Evolutionary conservation across 2,797 vertebrate species (phyloP), one percentile per base, ranked within the genome.

Genomic region (Allobates femoralis): DNA sequence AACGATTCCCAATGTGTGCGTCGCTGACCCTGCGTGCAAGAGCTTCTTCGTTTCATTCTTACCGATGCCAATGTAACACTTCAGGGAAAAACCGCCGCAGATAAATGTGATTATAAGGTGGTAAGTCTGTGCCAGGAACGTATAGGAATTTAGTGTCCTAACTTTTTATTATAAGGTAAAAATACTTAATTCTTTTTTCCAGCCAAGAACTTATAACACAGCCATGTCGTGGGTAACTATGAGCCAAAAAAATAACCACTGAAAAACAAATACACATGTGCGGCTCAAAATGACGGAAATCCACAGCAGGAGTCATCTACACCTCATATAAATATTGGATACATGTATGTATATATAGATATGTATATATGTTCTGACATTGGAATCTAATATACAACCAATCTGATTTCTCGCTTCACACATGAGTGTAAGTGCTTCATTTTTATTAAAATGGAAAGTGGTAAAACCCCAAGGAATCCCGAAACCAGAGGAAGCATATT

Each of bases 61-160:
- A n/a, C 11, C n/a, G 12, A 56, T 78, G 16, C 21, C 34, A 46
- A 3, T 19, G 19, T 64, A 62, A 28, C n/a, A 50, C 51, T 64
- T 64, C 78, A 12, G 78, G 78, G 58, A 37, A 16, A n/a, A 2
- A 26, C 26, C 12, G 19, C 26, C 77, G 6, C 32, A 26, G n/a
- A 79, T 79, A 79, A 26, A 50, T 30, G 10, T 28, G 50, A 50
- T 80, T 80, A 18, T 50, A 37, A 19, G 78, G 32, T 60, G 21
- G 37, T 60, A 34, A 37, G 7, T 51, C 50, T 46, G 16, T 30
- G 60, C 56, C 78, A 50, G 28, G 18, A 18, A 26, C 30, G 18
- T 19, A 23, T 26, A 50, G 14, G 41, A 46, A 46, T 46, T 46
- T 6, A 46, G 6, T 46, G 41, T 46, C 2, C 41, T 46, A 46